Conservation (phyloP, 2,888 invertebrate genomes). For the Habrosyne pyritoides region DNA sequence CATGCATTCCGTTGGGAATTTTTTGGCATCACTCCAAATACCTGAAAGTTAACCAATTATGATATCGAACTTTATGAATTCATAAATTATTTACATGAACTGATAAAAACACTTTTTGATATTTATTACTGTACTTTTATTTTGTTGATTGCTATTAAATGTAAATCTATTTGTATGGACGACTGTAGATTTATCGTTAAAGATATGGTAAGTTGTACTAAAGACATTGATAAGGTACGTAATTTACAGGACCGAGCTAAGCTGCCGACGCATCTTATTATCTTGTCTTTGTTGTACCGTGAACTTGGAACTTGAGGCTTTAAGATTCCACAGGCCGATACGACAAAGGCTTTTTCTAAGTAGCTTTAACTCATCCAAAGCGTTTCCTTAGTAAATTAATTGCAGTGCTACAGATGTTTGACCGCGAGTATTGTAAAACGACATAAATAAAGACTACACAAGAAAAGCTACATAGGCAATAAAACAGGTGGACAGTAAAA, state of each 20-base stretch:
- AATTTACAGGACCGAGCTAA: background rate
- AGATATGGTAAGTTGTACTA: background rate
- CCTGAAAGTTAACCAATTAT: constrained; percentile 26
- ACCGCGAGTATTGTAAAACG: background rate
- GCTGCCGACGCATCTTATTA: background rate
- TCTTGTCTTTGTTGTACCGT: background rate
- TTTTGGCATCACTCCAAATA: constrained; percentile 26
- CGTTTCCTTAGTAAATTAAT: background rate
- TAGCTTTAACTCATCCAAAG: background rate
- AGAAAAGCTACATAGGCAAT: constrained; percentile 32
- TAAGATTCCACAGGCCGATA: background rate
- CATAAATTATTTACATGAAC: constrained; percentile 26
- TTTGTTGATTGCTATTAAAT: background rate
- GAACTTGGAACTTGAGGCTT: background rate
- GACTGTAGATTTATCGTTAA: background rate
- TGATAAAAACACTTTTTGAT: constrained; percentile 15
- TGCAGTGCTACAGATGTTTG: background rate
- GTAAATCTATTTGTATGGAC: background rate
- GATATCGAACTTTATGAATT: constrained; percentile 26
- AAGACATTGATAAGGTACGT: background rate
- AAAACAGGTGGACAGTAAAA: constrained; percentile 46
- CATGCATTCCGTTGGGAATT: background rate
- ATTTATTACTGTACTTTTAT: background rate
- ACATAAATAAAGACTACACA: constrained; percentile 24
- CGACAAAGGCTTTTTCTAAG: background rate